Evolutionary conservation across 1,140 invertebrate genomes (phyloP), one percentile per base, ranked within the genome.

Genomic region (Streblospio benedicti): DNA sequence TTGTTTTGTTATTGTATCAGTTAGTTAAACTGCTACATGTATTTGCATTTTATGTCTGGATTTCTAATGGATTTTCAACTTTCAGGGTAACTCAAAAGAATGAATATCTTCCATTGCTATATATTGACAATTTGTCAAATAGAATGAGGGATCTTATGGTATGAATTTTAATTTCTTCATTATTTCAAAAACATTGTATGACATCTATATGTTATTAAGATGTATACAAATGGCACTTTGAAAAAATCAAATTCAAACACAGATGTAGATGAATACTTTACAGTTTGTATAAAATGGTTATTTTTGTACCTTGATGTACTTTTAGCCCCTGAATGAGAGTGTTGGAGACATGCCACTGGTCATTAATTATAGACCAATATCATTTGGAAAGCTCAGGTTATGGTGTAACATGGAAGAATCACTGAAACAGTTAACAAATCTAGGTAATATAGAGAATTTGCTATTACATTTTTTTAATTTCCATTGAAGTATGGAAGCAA

Each of bases 51-150:
- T 5, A 25, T 51, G 51, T 64, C 59, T 41, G 50, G 41, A 57
- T 61, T 63, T 59, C 41, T 38, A 32, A 32, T 49, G 33, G 4
- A 63, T 32, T 61, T 5, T 64, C 65, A 62, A 62, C 55, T 80
- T 78, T 76, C 67, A 73, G 73, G 41, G 28, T 69, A n/a, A 69
- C 84, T 63, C 76, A 80, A 32, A 81, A 84, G 43, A 80, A 79
- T 25, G 83, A 85, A 72, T 92, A 91, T 71, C 79, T 93, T 62
- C 92, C 92, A 25, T 85, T 94, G 62, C 70, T 93, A 0, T 85
- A 86, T 63, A 85, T 89, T 62, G 89, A 94, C 78, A 85, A 88
- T 64, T 77, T 94, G 1, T 87, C 87, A 72, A 87, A 85, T 38
- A 81, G 90, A 49, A 73, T 88, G 23, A 83, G 83, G 67, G 85